Evolutionary conservation across 1,140 invertebrate genomes (phyloP).

Genomic region (Dendroctonus valens): DNA sequence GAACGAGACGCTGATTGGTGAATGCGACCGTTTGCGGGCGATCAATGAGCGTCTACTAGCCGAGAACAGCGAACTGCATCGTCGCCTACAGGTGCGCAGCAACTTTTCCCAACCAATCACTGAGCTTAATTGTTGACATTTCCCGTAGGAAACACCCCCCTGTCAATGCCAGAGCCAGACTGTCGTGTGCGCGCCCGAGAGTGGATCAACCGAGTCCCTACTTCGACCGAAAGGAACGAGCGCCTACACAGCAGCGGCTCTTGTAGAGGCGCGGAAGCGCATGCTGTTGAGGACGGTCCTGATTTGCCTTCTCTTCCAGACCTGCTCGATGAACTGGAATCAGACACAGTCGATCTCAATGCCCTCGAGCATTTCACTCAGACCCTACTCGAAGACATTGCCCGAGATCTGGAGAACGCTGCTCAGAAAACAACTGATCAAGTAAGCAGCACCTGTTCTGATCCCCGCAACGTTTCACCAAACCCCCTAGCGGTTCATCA

Average conservation of each 20-base stretch:
- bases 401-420: slow-evolving; percentile 67
- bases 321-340: slow-evolving; percentile 67
- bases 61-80: slow-evolving; percentile 63
- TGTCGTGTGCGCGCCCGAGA: slow-evolving; percentile 60
- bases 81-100: slow-evolving; percentile 50
- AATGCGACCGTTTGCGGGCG: slow-evolving; percentile 63
- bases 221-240: slow-evolving; percentile 80
- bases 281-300: slow-evolving; percentile 63
- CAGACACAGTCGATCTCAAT: slow-evolving; percentile 61
- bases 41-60: slow-evolving; percentile 64
- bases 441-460: slow-evolving; percentile 35
- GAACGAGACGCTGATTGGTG: slow-evolving; percentile 63
- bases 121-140: too few species aligned
- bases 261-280: slow-evolving; percentile 49
- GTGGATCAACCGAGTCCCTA: slow-evolving; percentile 77
- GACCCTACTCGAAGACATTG: slow-evolving; percentile 76
- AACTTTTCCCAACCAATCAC: neutral
- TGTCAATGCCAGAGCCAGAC: slow-evolving; percentile 48
- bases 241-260: slow-evolving; percentile 59
- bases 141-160: slow-evolving; percentile 7
- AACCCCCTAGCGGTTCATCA: too few species aligned
- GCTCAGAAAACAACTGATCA: slow-evolving; percentile 55
- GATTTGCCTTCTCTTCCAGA: slow-evolving; percentile 78
- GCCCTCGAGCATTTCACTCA: slow-evolving; percentile 76
- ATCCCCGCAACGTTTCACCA: too few species aligned